Evolutionary conservation across 2,113 vertebrate genomes (phyloP).

Genomic region (Lampris incognitus): DNA sequence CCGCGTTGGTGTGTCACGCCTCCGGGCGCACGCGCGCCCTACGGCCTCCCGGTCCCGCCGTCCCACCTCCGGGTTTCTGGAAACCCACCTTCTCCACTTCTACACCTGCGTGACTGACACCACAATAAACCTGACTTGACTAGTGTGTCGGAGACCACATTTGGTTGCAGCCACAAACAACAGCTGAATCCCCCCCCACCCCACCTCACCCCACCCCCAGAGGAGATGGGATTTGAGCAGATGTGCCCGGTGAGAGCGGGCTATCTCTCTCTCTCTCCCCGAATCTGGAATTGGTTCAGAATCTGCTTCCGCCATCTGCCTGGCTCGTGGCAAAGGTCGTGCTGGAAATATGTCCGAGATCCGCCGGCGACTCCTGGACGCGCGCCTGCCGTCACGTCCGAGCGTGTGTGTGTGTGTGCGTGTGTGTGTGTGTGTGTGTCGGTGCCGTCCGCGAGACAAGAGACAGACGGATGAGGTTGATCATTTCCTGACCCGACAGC

Average conservation of each 20-base stretch:
- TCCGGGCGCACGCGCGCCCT: too few species aligned
- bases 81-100: too few species aligned
- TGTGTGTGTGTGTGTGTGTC: neutral
- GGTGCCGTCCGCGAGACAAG: neutral
- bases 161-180: constrained; percentile 4
- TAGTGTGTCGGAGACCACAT: neutral
- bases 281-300: constrained; percentile 12
- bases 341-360: constrained; percentile 8
- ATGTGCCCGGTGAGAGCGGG: neutral
- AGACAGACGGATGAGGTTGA: neutral
- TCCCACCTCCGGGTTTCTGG: too few species aligned
- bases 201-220: constrained; percentile 1
- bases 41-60: too few species aligned
- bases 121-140: too few species aligned
- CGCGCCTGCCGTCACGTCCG: too few species aligned
- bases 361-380: neutral
- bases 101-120: too few species aligned
- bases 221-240: neutral
- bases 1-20: too few species aligned
- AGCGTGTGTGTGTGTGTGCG: too few species aligned
- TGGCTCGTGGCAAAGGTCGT: constrained; percentile 39
- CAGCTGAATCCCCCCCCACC: neutral
- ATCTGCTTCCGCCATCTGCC: constrained; percentile 33
- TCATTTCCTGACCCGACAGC: constrained; percentile 30
- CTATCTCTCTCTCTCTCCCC: too few species aligned